Base-by-base conservation (phyloP, 64 coral and sea anemone genomes). In the Actinia tenebrosa region DNA sequence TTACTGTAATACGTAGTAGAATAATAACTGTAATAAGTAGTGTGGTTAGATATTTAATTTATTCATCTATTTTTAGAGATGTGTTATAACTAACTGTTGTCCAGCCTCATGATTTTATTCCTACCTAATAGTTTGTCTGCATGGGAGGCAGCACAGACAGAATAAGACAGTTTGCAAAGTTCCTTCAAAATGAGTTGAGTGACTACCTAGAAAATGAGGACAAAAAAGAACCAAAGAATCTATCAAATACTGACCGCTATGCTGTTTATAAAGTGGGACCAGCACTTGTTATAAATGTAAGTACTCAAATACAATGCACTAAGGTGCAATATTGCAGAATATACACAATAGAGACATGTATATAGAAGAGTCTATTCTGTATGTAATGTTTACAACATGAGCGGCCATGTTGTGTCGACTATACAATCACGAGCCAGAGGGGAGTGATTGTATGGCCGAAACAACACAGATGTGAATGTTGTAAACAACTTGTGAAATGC, bases 201-300 rank as follows among this genome's bases (percentile, higher is more conserved):
- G 50, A 79, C 45, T 23, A 87, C 8, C 56, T 98, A 16, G 62
- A 88, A 8, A 23, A 44, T 64, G 60, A 89, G 26, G 17, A 19
- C 3, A 16, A 30, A 82, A 42, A 87, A 44, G 91, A 91, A 54
- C 90, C 86, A 62, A 83, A 87, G 44, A 96, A 96, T 53, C 13
- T 96, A 42, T 93, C 94, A 5, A 81, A 84, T 19, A 93, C 97
- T 84, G 97, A 99, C 84, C 97, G 97, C 16, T 99, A 95, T 89
- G 97, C 91, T 30, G 71, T 99, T 11, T 99, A 95, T 80, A 99
- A 99, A 86, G 93, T 92, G 80, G 97, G 97, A 82, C 97, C 97
- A 20, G 93, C 95, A 27, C 71, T 99, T 25, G 88, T 82, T 79
- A 87, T 92, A 77, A 99, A 99, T 99, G 97, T 99, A 72, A 95